Conservation (phyloP, 2,888 invertebrate species). For the Smittia sp. region DNA sequence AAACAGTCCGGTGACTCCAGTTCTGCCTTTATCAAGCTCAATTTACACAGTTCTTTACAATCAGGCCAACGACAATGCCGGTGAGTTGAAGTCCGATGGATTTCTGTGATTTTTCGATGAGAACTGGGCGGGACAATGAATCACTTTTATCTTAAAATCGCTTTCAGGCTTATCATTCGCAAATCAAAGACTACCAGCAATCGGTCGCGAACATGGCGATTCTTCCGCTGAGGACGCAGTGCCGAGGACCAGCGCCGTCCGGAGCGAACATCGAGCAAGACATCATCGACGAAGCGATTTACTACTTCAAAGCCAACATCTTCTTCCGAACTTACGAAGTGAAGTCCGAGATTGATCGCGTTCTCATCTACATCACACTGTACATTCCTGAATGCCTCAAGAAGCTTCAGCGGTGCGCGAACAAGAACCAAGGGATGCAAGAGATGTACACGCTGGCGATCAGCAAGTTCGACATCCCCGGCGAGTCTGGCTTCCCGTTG, state of each 20-base stretch:
- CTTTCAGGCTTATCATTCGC: conserved; percentile 91
- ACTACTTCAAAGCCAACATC: conserved; percentile 97
- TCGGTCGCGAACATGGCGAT: conserved; percentile 90
- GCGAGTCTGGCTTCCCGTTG: conserved; percentile 89
- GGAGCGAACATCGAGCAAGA: conserved; percentile 69
- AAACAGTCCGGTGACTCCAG: neutral
- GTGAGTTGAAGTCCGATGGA: conserved; percentile 2
- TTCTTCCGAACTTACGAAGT: conserved; percentile 99
- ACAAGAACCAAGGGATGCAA: conserved; percentile 83
- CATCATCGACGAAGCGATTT: conserved; percentile 95
- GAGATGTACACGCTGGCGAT: conserved; percentile 97
- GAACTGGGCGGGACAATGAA: conserved; percentile 29
- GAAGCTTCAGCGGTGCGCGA: conserved; percentile 85
- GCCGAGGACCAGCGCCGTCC: conserved; percentile 87
- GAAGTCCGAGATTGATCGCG: conserved; percentile 95
- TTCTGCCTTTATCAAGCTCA: neutral
- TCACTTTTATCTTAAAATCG: conserved; percentile 16
- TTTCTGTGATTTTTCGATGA: neutral
- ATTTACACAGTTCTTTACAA: neutral
- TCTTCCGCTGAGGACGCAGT: conserved; percentile 84
- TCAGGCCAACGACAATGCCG: conserved; percentile 15
- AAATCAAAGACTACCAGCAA: conserved; percentile 69
- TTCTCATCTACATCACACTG: conserved; percentile 93
- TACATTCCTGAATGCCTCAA: conserved; percentile 98
- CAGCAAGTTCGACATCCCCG: conserved; percentile 93